Evolutionary conservation across 2,797 vertebrate species (phyloP).

Genomic region (Alca torda): DNA sequence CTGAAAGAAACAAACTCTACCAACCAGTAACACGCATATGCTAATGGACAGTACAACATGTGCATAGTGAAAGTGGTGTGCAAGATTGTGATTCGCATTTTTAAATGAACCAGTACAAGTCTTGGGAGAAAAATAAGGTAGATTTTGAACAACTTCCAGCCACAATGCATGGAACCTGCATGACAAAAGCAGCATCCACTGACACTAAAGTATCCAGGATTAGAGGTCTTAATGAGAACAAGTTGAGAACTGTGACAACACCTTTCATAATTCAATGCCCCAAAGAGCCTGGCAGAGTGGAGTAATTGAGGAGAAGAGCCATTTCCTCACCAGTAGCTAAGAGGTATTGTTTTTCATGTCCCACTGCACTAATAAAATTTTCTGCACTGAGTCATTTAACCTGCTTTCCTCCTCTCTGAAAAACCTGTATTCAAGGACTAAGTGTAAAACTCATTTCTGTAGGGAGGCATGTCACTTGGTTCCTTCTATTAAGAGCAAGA

Average conservation of each 20-base stretch:
- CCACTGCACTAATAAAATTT: background rate
- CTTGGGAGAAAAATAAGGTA: background rate
- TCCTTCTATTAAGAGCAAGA: background rate
- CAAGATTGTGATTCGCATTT: background rate
- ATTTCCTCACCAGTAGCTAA: background rate
- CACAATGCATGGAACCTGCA: background rate
- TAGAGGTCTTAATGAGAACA: background rate
- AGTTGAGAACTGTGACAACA: background rate
- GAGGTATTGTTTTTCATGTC: background rate
- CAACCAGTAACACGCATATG: background rate
- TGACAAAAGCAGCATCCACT: background rate
- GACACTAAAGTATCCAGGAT: background rate
- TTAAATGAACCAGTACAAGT: background rate
- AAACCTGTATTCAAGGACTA: background rate
- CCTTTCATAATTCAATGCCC: background rate
- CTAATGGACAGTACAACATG: fast-evolving
- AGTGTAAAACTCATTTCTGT: background rate
- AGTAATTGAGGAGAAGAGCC: background rate
- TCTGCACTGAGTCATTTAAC: background rate
- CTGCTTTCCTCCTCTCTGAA: background rate
- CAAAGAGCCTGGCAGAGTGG: background rate
- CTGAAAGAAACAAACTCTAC: background rate
- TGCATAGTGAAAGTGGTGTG: background rate
- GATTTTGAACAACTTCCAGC: background rate
- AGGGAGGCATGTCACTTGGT: background rate